phyloP scores from a whole-genome alignment of 2,113 vertebrate species.

The Reinhardtius hippoglossoides region DNA sequence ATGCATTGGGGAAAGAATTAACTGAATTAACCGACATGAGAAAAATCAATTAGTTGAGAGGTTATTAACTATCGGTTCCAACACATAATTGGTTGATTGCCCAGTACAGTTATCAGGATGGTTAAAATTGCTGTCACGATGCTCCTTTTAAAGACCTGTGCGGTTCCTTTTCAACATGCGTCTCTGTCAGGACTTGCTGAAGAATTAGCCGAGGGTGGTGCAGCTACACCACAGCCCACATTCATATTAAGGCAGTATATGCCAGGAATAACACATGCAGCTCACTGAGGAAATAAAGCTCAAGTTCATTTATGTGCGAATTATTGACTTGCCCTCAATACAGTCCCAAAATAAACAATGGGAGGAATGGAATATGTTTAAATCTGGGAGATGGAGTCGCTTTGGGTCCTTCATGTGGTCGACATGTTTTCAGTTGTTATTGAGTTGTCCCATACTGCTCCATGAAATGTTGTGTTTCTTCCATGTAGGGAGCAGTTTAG shows the following conservation, averaged over 20 bases:
- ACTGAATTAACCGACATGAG: too few relatives aligned
- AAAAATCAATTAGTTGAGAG: too few relatives aligned
- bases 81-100: too few relatives aligned
- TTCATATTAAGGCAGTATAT: conserved; percentile 23
- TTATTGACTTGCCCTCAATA: conserved; percentile 29
- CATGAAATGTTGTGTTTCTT: neutral
- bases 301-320: conserved; percentile 20
- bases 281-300: conserved; percentile 24
- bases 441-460: conserved; percentile 12
- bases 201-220: conserved; percentile 63
- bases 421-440: neutral
- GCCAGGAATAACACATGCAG: conserved; percentile 34
- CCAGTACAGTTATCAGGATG: conserved; percentile 2
- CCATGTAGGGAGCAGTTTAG: conserved; percentile 14
- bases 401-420: conserved; percentile 14
- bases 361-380: conserved; percentile 19
- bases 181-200: conserved; percentile 67
- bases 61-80: too few relatives aligned
- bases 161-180: conserved; percentile 22
- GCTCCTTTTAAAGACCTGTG: conserved; percentile 14
- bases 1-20: too few relatives aligned
- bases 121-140: conserved; percentile 33
- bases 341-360: conserved; percentile 32
- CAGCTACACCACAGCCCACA: conserved; percentile 11
- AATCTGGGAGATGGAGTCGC: conserved; percentile 18